A percentile compares a stretch with the other conserved stretches of the same genome.
Evolutionary conservation across 2,113 vertebrate species (phyloP).

Genomic region (Ranitomeya variabilis): DNA sequence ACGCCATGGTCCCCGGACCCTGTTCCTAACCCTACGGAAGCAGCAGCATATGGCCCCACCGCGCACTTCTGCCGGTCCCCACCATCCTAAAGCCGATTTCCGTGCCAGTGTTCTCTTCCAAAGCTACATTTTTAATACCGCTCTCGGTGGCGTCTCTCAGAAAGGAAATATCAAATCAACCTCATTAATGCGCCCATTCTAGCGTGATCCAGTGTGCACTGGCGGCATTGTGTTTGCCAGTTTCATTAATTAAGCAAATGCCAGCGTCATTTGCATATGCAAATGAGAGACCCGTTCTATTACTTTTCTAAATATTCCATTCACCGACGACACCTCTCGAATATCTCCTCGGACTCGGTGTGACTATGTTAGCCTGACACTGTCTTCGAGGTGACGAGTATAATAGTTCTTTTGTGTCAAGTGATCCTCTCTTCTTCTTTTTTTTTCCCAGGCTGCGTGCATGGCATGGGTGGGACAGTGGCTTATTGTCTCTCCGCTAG

Average conservation of each 20-base stretch:
- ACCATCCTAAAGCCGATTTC: neutral
- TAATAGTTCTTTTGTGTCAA: conserved; percentile 63
- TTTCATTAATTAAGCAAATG: conserved; percentile 58
- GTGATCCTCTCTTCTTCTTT: conserved; percentile 65
- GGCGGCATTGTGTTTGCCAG: conserved; percentile 46
- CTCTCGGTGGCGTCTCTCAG: conserved; percentile 29
- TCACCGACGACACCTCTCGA: neutral
- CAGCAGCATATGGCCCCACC: neutral
- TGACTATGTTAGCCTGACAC: neutral
- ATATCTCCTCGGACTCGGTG: neutral
- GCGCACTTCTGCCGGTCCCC: conserved; percentile 23
- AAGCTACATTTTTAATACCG: conserved; percentile 44
- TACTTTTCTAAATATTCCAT: conserved; percentile 12
- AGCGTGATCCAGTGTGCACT: conserved; percentile 45
- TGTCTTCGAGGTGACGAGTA: neutral
- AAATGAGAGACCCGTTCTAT: conserved; percentile 29
- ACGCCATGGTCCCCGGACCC: neutral
- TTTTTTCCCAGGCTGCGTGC: conserved; percentile 75
- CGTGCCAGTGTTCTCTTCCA: conserved; percentile 41
- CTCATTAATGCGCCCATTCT: conserved; percentile 52
- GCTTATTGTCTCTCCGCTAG: conserved; percentile 83
- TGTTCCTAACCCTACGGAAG: neutral
- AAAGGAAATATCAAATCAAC: conserved; percentile 55
- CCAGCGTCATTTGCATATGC: conserved; percentile 53
- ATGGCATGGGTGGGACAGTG: conserved; percentile 76